These are phyloP conservation scores for Peromyscus nudipes DNA, from an alignment of 2,797 vertebrate species.

Conservation along the genomic window DNA sequence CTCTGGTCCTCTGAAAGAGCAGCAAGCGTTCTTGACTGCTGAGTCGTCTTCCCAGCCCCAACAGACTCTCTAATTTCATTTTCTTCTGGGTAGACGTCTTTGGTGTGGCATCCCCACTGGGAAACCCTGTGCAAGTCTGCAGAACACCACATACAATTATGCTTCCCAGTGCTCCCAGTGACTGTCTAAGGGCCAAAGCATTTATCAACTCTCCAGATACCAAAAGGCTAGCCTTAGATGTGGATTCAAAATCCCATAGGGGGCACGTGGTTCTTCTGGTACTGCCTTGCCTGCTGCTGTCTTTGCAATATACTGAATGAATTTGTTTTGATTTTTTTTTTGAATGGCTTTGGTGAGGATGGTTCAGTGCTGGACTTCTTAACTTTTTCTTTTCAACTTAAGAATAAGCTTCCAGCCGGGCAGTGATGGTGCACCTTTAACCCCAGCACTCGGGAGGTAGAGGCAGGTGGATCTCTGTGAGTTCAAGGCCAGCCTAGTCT, in stretches of 20 bases:
- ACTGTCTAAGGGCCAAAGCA: neutral
- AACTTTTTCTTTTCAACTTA: neutral
- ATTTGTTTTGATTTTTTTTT: neutral
- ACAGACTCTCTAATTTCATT: neutral
- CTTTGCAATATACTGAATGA: neutral
- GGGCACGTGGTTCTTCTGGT: neutral
- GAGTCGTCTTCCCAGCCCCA: neutral
- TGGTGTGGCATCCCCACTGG: neutral
- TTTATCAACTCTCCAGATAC: slow-evolving; percentile 31
- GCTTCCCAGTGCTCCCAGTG: neutral
- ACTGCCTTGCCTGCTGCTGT: neutral
- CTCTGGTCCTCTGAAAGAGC: neutral
- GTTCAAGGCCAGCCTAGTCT: too few species aligned
- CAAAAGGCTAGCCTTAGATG: neutral
- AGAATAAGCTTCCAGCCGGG: neutral
- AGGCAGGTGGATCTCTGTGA: too few species aligned
- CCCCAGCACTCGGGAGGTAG: too few species aligned
- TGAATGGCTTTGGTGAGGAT: neutral
- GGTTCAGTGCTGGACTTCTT: neutral
- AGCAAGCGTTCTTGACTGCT: neutral
- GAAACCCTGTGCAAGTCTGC: neutral
- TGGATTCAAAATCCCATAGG: neutral
- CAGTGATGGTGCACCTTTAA: too few species aligned
- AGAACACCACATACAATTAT: neutral
- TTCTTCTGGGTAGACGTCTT: neutral